Conservation (phyloP, 2,888 invertebrate genomes). For the Drosophila multiciliata region DNA sequence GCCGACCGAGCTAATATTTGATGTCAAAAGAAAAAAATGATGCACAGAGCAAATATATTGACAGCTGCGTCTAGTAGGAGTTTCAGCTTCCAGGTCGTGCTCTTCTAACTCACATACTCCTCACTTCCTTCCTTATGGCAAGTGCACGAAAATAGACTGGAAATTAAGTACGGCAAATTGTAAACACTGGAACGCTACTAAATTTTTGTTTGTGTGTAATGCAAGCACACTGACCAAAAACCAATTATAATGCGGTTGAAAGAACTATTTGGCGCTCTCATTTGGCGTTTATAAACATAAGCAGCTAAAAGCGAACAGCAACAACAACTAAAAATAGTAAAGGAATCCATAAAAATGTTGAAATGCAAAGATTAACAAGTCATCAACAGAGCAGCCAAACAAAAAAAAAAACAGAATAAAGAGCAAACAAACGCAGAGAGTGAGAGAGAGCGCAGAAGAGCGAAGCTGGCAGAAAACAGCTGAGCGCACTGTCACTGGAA, state of each 20-base stretch:
- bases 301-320: conserved; percentile 39
- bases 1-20: conserved; percentile 42
- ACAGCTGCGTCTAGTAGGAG: not conserved
- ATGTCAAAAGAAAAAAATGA: conserved; percentile 21
- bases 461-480: conserved; percentile 34
- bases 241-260: conserved; percentile 47
- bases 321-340: conserved; percentile 67
- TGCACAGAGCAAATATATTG: conserved; percentile 10
- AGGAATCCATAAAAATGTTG: conserved; percentile 78
- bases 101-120: not conserved
- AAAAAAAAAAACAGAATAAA: conserved; percentile 15
- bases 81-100: conserved; percentile 1
- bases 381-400: conserved; percentile 39
- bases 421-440: conserved; percentile 16
- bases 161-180: conserved; percentile 37
- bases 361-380: conserved; percentile 63
- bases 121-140: conserved; percentile 39
- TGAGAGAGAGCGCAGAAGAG: conserved; percentile 29
- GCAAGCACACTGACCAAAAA: conserved; percentile 42
- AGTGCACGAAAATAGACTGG: conserved; percentile 43
- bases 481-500: conserved; percentile 36
- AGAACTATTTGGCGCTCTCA: conserved; percentile 32
- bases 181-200: conserved; percentile 47
- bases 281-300: conserved; percentile 49
- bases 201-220: conserved; percentile 19